phyloP scores from a whole-genome alignment of 1,140 invertebrate genomes.

The Gryllus bimaculatus region DNA sequence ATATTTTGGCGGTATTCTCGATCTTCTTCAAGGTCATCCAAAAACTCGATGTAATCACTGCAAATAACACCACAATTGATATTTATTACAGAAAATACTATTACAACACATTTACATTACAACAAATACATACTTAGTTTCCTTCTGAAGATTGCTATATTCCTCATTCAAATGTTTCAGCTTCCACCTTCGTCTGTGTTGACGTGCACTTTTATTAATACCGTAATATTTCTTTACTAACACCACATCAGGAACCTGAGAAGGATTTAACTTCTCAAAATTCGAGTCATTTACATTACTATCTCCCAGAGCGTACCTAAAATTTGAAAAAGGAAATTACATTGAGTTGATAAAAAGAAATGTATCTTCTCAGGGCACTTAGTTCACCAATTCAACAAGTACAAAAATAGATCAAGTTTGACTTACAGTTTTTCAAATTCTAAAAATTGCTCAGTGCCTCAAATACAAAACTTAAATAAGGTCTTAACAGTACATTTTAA shows the following conservation, averaged over 20 bases:
- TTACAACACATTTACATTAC: neutral
- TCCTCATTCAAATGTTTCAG: slow-evolving; percentile 74
- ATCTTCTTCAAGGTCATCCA: slow-evolving; percentile 97
- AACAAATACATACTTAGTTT: slow-evolving; percentile 51
- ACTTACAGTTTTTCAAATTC: too few relatives aligned
- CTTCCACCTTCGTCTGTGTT: slow-evolving; percentile 81
- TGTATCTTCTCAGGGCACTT: neutral
- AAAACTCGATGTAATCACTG: slow-evolving; percentile 89
- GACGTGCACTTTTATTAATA: slow-evolving; percentile 51
- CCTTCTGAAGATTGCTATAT: slow-evolving; percentile 52
- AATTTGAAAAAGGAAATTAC: neutral
- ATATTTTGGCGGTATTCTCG: slow-evolving; percentile 76
- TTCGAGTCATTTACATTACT: slow-evolving; percentile 83
- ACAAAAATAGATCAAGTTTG: neutral
- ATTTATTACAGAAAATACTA: neutral
- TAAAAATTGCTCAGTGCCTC: too few relatives aligned
- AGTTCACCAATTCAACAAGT: neutral
- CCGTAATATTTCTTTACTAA: slow-evolving; percentile 88
- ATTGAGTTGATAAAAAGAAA: neutral
- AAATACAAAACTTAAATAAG: too few relatives aligned
- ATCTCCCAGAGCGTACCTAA: slow-evolving; percentile 76
- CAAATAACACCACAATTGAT: slow-evolving; percentile 27
- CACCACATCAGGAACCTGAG: slow-evolving; percentile 77
- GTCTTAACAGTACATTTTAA: too few relatives aligned
- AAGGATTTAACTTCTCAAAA: slow-evolving; percentile 71